Conservation (phyloP, 2,113 vertebrate species). For the Marmota monax region DNA sequence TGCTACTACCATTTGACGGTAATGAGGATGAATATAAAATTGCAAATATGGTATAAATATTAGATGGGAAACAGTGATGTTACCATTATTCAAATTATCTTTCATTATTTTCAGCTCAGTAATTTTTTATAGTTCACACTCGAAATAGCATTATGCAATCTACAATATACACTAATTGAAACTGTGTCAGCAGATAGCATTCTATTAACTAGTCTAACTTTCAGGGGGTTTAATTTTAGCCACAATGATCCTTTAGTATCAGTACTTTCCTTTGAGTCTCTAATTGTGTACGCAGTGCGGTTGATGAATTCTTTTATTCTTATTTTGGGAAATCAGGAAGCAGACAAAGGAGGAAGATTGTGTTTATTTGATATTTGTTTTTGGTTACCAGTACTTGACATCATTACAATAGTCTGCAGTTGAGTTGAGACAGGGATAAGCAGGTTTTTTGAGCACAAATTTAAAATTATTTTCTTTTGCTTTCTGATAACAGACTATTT, state of each 20-base stretch:
- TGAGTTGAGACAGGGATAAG: not conserved
- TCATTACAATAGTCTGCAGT: not conserved
- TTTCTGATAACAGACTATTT: not conserved
- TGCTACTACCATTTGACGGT: slow-evolving; percentile 44
- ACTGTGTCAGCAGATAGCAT: slow-evolving; percentile 70
- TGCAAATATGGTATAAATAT: slow-evolving; percentile 78
- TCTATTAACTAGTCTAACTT: slow-evolving; percentile 61
- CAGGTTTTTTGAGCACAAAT: not conserved
- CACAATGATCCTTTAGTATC: not conserved
- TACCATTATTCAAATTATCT: slow-evolving; percentile 79
- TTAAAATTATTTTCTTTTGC: slow-evolving; percentile 39
- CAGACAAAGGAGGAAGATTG: not conserved
- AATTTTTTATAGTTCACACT: slow-evolving; percentile 72
- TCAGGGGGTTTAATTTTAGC: slow-evolving; percentile 34
- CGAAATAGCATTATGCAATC: slow-evolving; percentile 74
- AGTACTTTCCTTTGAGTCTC: not conserved
- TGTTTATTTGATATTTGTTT: not conserved
- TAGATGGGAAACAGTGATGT: slow-evolving; percentile 69
- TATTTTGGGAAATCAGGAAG: not conserved
- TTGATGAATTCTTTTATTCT: not conserved
- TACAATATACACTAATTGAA: slow-evolving; percentile 73
- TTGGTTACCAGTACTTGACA: not conserved
- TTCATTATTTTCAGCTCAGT: slow-evolving; percentile 80
- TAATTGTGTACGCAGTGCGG: not conserved
- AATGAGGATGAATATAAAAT: slow-evolving; percentile 71